A percentile compares a stretch with the other conserved stretches of the same genome.
These are phyloP conservation scores for Holothuria leucospilota DNA, from an alignment of 53 echinoderm and acorn worm species.

Conservation along the genomic window DNA sequence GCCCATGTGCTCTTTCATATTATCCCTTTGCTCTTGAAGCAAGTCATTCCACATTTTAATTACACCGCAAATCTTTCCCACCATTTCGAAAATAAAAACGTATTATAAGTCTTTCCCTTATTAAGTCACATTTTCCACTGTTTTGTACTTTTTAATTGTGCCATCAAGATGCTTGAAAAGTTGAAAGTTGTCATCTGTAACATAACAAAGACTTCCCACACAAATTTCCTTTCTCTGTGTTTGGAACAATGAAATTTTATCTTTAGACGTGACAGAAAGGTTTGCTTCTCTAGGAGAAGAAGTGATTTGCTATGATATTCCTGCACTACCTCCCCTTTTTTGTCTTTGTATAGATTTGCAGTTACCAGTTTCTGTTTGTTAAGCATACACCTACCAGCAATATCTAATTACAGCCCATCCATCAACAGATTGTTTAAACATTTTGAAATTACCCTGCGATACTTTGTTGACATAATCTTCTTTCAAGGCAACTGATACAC, in stretches of 20 bases:
- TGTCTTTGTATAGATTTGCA: neutral
- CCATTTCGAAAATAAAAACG: neutral
- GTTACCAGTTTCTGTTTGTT: neutral
- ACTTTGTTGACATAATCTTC: neutral
- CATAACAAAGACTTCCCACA: constrained; percentile 12
- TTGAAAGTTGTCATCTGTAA: neutral
- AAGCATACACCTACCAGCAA: constrained; percentile 10
- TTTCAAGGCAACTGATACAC: neutral
- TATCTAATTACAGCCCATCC: neutral
- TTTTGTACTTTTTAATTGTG: neutral
- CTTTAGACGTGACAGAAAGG: neutral
- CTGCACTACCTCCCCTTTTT: neutral
- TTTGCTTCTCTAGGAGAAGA: neutral
- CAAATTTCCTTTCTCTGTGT: neutral
- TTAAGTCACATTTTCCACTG: neutral
- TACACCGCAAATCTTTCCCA: neutral
- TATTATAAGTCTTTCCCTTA: constrained; percentile 17
- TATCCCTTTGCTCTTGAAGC: neutral
- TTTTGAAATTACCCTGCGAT: neutral
- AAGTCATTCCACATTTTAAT: neutral
- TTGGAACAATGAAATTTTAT: neutral
- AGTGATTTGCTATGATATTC: neutral
- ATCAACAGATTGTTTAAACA: neutral
- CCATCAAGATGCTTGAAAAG: neutral
- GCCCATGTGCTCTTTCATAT: neutral